Base-by-base conservation (phyloP, 2,888 invertebrate species). In the Catocala fraxini region DNA sequence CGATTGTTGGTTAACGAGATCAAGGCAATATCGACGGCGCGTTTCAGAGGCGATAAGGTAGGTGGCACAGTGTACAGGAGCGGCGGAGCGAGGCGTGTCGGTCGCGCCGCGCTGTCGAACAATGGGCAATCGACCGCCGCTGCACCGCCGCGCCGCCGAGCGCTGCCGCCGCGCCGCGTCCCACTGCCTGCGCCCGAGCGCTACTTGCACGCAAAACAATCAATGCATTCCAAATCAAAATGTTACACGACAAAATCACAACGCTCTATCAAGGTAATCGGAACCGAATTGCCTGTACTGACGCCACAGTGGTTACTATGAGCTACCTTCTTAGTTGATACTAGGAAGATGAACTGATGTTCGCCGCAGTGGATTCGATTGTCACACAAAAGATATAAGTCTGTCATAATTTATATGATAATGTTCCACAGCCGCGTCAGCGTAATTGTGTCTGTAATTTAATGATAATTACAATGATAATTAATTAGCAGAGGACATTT, bases 41-140 rank as follows among this genome's bases (percentile, higher is more conserved):
- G 81, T 77, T 82, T 77, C 77, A 77, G 70, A 75, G 75, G 68
- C 86, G 87, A 88, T 91, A 91, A 90, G 90, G 91, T 90, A 88
- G 91, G 90, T 91, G 88, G 90, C 79, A 84, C 84, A 88, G 85
- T 81, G 71, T 51, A 51, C 58, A 79, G 76, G 74, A 75, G 86
- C 88, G 85, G 83, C 77, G 84, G 93, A 83, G 92, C 93, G 91
- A 89, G 90, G 91, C 93, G 88, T 93, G 84, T 82, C 93, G 86
- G 93, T 90, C 86, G 85, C 92, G 91, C 81, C 83, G 86, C 87
- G 89, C 80, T 77, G 82, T 53, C 73, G 86, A 90, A 94, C 93
- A 94, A 94, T 94, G 86, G 90, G 77, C 90, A 91, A 92, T 92
- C 89, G 89, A 70, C 87, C 85, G 81, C 88, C 84, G 79, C 69